Conservation (phyloP, 2,113 vertebrate genomes). For the Megaceryle maxima region DNA sequence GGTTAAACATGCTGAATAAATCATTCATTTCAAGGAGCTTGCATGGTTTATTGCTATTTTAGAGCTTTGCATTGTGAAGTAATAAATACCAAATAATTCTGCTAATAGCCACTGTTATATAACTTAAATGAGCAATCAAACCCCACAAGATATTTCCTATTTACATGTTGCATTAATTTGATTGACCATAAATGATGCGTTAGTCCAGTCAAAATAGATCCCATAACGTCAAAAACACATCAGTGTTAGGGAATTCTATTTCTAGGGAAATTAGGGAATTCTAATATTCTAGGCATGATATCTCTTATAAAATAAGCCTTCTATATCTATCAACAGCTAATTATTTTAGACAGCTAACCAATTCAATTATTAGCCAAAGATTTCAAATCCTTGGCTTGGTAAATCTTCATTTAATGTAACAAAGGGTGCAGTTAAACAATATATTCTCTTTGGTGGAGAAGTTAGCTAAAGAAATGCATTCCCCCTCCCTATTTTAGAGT, state of each 20-base stretch:
- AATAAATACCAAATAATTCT: background rate
- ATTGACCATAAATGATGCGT: background rate
- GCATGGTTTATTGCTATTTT: background rate
- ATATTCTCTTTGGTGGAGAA: background rate
- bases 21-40: background rate
- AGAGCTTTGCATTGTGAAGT: background rate
- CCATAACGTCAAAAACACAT: background rate
- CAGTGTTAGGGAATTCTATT: conserved; percentile 4
- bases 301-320: conserved; percentile 9
- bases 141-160: background rate
- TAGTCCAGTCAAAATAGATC: background rate
- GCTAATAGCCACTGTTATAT: background rate
- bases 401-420: background rate
- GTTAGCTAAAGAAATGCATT: background rate
- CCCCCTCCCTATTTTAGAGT: background rate
- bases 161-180: background rate
- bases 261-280: background rate
- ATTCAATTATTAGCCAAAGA: conserved; percentile 45
- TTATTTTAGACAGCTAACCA: conserved; percentile 46
- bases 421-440: background rate
- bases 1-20: background rate
- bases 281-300: background rate
- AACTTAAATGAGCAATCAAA: background rate
- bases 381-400: conserved; percentile 10
- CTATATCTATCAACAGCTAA: conserved; percentile 4